phyloP scores from a whole-genome alignment of 2,888 invertebrate genomes.

The Acrobasis repandana region DNA sequence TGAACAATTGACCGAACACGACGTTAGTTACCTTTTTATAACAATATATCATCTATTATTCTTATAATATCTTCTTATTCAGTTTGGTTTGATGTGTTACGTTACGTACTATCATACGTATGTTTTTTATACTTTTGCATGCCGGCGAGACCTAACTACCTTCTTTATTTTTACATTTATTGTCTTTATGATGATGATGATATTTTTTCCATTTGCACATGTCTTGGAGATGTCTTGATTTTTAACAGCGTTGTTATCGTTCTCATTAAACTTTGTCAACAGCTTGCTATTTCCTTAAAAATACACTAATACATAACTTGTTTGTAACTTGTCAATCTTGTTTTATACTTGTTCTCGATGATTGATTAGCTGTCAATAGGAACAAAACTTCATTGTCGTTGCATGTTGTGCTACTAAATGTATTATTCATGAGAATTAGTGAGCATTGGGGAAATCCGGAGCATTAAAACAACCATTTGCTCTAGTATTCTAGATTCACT shows the following conservation, averaged over 20 bases:
- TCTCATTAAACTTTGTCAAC: neutral
- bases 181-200: too few relatives aligned
- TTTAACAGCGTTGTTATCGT: too few relatives aligned
- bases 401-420: neutral
- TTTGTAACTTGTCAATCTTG: neutral
- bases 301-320: neutral
- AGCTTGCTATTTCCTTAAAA: neutral
- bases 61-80: too few relatives aligned
- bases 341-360: neutral
- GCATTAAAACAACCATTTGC: neutral
- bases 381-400: conserved; percentile 27
- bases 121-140: neutral
- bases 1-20: conserved; percentile 29
- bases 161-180: too few relatives aligned
- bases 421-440: conserved; percentile 34
- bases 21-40: conserved; percentile 4
- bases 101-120: neutral
- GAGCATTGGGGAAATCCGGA: neutral
- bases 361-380: neutral
- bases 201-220: too few relatives aligned
- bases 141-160: neutral
- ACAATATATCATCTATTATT: conserved; percentile 31
- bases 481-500: neutral
- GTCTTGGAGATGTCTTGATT: too few relatives aligned
- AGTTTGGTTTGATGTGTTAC: conserved; percentile 39